phyloP scores from a whole-genome alignment of 2,113 vertebrate species.

The Mus spicilegus region DNA sequence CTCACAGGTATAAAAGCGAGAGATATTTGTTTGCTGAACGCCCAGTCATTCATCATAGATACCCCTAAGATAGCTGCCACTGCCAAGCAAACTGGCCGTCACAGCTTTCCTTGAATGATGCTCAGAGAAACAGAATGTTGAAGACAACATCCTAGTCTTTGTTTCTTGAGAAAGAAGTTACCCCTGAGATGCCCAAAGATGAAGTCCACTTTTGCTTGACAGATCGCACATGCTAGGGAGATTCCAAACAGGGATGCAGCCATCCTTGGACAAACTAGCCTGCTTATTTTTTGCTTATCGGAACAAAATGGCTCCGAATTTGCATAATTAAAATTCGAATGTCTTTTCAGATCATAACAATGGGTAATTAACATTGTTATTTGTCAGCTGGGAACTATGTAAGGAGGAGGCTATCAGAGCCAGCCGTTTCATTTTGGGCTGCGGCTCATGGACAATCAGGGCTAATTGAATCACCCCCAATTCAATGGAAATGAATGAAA shows the following conservation, averaged over 20 bases:
- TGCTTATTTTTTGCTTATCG: slow-evolving; percentile 40
- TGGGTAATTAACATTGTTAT: slow-evolving; percentile 72
- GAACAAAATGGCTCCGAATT: slow-evolving; percentile 80
- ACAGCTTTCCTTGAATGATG: background rate
- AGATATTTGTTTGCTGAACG: background rate
- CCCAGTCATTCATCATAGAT: background rate
- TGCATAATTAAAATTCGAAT: slow-evolving; percentile 78
- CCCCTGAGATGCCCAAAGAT: background rate
- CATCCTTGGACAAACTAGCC: slow-evolving; percentile 3
- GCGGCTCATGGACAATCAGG: slow-evolving; percentile 78
- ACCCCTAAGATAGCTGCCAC: background rate
- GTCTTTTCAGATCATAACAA: slow-evolving; percentile 79
- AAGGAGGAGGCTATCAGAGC: slow-evolving; percentile 55
- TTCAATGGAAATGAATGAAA: slow-evolving; percentile 88
- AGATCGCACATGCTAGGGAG: background rate
- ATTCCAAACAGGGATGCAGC: background rate
- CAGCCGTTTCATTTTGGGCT: slow-evolving; percentile 79
- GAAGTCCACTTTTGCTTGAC: background rate
- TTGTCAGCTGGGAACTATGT: slow-evolving; percentile 70
- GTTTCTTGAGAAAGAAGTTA: slow-evolving; percentile 15
- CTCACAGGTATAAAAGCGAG: background rate
- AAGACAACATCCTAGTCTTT: background rate
- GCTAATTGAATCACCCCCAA: slow-evolving; percentile 89
- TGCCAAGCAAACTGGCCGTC: background rate
- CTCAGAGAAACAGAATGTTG: background rate